These are phyloP conservation scores for Hylaeus anthracinus DNA, from an alignment of 1,140 invertebrate species.

Conservation along the genomic window DNA sequence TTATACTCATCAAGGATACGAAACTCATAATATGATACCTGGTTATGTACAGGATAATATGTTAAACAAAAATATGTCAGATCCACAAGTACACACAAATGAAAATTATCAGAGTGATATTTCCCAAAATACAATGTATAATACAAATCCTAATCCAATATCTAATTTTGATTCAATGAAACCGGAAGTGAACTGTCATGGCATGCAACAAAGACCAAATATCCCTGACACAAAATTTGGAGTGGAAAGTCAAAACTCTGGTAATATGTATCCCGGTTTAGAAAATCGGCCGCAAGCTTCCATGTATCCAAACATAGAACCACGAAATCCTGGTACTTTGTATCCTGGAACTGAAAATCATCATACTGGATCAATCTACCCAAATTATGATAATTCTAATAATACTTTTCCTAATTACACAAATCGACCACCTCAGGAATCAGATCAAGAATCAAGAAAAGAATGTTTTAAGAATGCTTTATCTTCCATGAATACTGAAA, in stretches of 20 bases:
- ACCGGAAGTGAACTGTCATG: constrained; percentile 59
- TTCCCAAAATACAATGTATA: constrained; percentile 66
- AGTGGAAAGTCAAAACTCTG: constrained; percentile 54
- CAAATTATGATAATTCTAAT: constrained; percentile 61
- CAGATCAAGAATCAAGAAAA: constrained; percentile 62
- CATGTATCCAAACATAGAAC: constrained; percentile 65
- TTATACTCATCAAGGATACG: constrained; percentile 67
- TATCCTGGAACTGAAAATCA: constrained; percentile 59
- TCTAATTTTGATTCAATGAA: constrained; percentile 65
- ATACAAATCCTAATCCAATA: constrained; percentile 48
- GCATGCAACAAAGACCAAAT: constrained; percentile 50
- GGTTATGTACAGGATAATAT: constrained; percentile 66
- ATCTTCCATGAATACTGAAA: constrained; percentile 36
- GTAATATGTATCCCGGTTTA: constrained; percentile 51
- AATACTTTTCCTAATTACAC: constrained; percentile 45
- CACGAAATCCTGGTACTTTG: constrained; percentile 51
- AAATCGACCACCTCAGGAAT: constrained; percentile 43
- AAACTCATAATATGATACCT: constrained; percentile 60
- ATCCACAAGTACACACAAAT: constrained; percentile 57
- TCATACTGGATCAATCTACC: constrained; percentile 56
- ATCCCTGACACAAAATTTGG: constrained; percentile 57
- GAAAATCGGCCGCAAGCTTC: constrained; percentile 53
- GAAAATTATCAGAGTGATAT: constrained; percentile 63
- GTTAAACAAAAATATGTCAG: constrained; percentile 61
- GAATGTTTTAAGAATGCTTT: constrained; percentile 52